These are phyloP conservation scores for Tenualosa ilisha DNA, from an alignment of 2,797 vertebrate species.

Conservation along the genomic window DNA sequence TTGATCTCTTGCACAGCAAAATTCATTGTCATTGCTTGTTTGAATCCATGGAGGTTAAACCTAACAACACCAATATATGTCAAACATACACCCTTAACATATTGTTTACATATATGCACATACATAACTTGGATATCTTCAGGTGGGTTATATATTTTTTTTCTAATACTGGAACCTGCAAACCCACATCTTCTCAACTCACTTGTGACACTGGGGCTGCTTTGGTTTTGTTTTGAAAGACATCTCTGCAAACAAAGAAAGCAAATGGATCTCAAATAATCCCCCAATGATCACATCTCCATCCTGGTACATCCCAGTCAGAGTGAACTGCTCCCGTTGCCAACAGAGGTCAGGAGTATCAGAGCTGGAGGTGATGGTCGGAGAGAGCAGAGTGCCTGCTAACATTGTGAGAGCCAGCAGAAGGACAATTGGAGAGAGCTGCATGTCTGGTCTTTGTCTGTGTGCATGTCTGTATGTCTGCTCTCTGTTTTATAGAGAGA, in stretches of 20 bases:
- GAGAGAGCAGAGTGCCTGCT: background rate
- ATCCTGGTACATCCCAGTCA: conserved; percentile 58
- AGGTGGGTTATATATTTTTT: background rate
- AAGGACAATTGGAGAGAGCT: conserved; percentile 24
- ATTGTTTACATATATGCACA: no score
- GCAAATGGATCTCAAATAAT: conserved; percentile 65
- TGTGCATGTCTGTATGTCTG: background rate
- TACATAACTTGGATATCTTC: background rate
- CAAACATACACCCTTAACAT: background rate
- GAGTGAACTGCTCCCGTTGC: conserved; percentile 46
- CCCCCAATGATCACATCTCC: conserved; percentile 71
- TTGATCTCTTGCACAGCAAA: conserved; percentile 75
- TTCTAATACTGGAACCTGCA: background rate
- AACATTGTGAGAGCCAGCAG: conserved; percentile 41
- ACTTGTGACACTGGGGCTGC: background rate
- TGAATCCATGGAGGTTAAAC: conserved; percentile 62
- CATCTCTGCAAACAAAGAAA: conserved; percentile 65
- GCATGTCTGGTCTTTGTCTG: conserved; percentile 49
- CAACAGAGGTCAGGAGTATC: conserved; percentile 34
- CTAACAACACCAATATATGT: conserved; percentile 39
- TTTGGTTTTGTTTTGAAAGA: conserved; percentile 65
- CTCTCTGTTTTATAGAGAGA: conserved; percentile 35
- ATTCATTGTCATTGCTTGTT: conserved; percentile 66
- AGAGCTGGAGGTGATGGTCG: conserved; percentile 29
- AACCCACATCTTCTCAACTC: background rate